Conservation (phyloP, 1,140 invertebrate species). For the Trialeurodes vaporariorum region DNA sequence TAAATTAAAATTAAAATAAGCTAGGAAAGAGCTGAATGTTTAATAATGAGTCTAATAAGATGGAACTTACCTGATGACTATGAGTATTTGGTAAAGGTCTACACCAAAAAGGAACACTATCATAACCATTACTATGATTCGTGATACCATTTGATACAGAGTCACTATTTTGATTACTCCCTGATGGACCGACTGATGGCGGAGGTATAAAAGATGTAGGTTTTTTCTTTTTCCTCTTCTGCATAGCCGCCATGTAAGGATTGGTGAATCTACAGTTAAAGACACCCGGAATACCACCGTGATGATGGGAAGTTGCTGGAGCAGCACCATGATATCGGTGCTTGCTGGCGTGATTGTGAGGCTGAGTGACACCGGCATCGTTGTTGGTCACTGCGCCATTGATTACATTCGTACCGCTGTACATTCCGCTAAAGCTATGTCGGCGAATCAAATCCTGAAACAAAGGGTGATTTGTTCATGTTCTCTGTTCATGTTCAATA, state of each 20-base stretch:
- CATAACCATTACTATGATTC: conserved; percentile 24
- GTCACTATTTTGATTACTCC: neutral
- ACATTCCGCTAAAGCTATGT: conserved; percentile 23
- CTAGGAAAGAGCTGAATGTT: neutral
- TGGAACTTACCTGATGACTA: conserved; percentile 19
- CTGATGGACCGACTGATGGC: conserved; percentile 37
- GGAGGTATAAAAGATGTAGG: conserved; percentile 75
- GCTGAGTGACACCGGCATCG: neutral
- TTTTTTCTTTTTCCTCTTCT: conserved; percentile 77
- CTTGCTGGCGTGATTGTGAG: neutral
- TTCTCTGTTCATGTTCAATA: no score
- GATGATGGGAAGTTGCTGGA: conserved; percentile 23
- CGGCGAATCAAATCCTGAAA: conserved; percentile 21
- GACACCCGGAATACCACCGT: conserved; percentile 62
- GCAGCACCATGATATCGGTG: conserved; percentile 14
- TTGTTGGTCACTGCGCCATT: neutral
- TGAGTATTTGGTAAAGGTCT: conserved; percentile 45
- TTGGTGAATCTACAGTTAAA: conserved; percentile 80
- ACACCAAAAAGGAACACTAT: conserved; percentile 64
- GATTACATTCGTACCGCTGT: conserved; percentile 9
- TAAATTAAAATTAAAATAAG: no score
- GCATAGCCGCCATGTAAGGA: conserved; percentile 41
- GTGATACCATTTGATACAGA: neutral
- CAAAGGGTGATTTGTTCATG: no score
- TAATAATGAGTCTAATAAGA: conserved; percentile 2